phyloP scores from a whole-genome alignment of 2,797 vertebrate species.

The Limnodromus scolopaceus region DNA sequence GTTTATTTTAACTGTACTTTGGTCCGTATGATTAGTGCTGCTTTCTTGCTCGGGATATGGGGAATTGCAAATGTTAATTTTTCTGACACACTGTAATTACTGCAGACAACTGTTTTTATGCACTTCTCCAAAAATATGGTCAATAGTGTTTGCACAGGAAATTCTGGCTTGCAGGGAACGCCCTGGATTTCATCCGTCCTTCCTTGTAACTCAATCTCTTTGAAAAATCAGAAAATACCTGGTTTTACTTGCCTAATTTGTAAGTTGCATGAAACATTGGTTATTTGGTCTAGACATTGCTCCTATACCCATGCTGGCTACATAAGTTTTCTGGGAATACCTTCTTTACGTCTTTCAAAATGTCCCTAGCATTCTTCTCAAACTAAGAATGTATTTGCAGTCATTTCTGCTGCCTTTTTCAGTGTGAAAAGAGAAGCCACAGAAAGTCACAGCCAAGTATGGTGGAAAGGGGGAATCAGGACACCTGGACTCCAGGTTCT shows the following conservation, averaged over 20 bases:
- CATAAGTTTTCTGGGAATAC: background rate
- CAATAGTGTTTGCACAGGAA: slow-evolving; percentile 51
- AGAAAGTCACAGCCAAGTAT: background rate
- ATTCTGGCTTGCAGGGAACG: slow-evolving; percentile 36
- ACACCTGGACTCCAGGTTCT: background rate
- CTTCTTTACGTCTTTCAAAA: background rate
- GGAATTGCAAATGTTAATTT: slow-evolving; percentile 36
- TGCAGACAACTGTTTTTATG: slow-evolving; percentile 13
- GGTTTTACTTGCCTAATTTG: background rate
- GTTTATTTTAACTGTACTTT: background rate
- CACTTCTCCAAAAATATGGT: slow-evolving; percentile 32
- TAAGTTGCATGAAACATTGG: background rate
- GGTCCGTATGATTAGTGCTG: background rate
- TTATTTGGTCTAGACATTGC: background rate
- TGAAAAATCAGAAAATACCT: slow-evolving; percentile 38
- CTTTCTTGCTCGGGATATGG: slow-evolving; percentile 29
- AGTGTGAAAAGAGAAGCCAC: background rate
- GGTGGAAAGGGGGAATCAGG: background rate
- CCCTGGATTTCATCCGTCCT: slow-evolving; percentile 25
- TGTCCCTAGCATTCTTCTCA: background rate
- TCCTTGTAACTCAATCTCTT: slow-evolving; percentile 9
- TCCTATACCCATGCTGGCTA: background rate
- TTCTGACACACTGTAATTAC: slow-evolving; percentile 44
- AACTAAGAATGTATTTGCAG: background rate
- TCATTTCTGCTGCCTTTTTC: background rate